Evolutionary conservation across 2,888 invertebrate genomes (phyloP), one percentile per base, ranked within the genome.

Genomic region (Elysia crispata): DNA sequence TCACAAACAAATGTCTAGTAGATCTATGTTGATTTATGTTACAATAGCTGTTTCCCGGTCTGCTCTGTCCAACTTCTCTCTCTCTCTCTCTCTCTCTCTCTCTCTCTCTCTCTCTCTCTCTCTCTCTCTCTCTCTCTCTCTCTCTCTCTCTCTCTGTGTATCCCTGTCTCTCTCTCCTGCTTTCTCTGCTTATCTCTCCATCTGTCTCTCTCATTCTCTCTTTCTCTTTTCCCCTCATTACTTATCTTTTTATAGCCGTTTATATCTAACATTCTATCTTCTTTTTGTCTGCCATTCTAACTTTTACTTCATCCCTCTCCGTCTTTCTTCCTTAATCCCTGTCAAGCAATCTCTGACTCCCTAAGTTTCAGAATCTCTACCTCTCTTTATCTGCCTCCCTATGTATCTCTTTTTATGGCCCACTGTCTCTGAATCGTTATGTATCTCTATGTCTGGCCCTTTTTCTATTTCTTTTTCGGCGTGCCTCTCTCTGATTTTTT

Each of bases 191-290:
- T 69, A 6, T 69, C 8, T 20, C 23, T 30, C 31, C n/a, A 1
- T 20, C 23, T 69, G 31, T 69, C 31, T 69, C 69, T 70, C 69
- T 70, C 69, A 31, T 31, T 41, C 23, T 66, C 66, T 66, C 18
- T 66, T 28, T 66, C n/a, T 5, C 33, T 18, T 70, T 5, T 70
- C 64, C 23, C 64, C 31, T 66, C 31, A 64, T 30, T 76, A 13
- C 5, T 15, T 49, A n/a, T 66, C 15, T 76, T 23, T 66, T 31
- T 76, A 20, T 66, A 64, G 62, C 31, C 41, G 41, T 66, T 15
- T 66, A 28, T 66, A 6, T 66, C 23, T 64, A 15, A 33, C 30
- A 30, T 15, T 67, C 30, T 74, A 11, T 13, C 28, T 57, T 60
- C n/a, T 60, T n/a, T 60, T 20, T 30, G 20, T 30, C 13, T 60